Percentiles rank a stretch among this genome's conserved stretches.
These are phyloP conservation scores for Mus spretus DNA, from an alignment of 2,797 vertebrate genomes.

Conservation along the genomic window DNA sequence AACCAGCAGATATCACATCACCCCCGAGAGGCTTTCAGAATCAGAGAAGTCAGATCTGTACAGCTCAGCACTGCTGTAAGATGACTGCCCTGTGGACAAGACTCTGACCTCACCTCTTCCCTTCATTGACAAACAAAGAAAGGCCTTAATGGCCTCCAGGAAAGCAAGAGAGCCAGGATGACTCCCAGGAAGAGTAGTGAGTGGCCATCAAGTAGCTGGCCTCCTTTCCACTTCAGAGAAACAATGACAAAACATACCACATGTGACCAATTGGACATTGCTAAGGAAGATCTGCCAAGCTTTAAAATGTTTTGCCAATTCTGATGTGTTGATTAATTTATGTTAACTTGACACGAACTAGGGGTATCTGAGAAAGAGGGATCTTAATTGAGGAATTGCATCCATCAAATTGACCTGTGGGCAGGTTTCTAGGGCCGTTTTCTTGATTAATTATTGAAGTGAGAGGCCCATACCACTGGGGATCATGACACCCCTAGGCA, in stretches of 20 bases:
- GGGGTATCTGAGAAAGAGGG: neutral
- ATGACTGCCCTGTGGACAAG: neutral
- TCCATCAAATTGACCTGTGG: neutral
- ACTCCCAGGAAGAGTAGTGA: accelerated
- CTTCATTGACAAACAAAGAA: neutral
- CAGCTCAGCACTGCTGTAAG: neutral
- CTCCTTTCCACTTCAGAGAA: neutral
- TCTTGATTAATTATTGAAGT: neutral
- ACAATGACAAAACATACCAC: neutral
- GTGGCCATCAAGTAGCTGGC: neutral
- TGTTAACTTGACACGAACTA: neutral
- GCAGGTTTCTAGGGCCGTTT: neutral
- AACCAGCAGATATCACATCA: neutral
- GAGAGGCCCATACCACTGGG: neutral
- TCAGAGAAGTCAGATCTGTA: neutral
- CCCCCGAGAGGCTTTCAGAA: neutral
- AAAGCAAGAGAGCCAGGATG: neutral
- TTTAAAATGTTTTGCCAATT: neutral
- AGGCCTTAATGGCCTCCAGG: neutral
- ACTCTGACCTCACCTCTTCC: neutral
- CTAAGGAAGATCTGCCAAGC: neutral
- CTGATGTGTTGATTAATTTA: neutral
- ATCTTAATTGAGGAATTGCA: neutral
- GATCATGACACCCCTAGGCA: neutral
- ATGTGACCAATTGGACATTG: neutral